phyloP scores from a whole-genome alignment of 2,888 invertebrate genomes.

The Protophormia terraenovae region DNA sequence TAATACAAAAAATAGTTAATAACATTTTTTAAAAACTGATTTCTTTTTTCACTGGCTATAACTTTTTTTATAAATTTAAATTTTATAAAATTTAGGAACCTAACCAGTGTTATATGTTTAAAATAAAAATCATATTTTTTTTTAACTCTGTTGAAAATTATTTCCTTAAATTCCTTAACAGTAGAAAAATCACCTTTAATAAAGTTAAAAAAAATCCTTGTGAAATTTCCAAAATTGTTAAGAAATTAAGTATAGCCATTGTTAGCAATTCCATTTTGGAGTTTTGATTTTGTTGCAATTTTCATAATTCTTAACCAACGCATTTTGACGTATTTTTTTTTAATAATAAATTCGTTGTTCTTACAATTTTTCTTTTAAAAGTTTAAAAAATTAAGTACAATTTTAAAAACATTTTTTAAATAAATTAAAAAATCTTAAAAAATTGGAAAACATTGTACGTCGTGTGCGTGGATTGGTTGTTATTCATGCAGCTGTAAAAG shows the following conservation, averaged over 20 bases:
- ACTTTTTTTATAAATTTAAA: too few species aligned
- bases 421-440: constrained; percentile 78
- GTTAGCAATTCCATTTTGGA: constrained; percentile 27
- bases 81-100: too few species aligned
- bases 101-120: neutral
- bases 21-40: too few species aligned
- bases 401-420: constrained; percentile 79
- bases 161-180: too few species aligned
- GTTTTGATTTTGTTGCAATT: neutral
- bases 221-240: neutral
- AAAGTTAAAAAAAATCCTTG: neutral
- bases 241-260: neutral
- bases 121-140: too few species aligned
- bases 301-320: constrained; percentile 42
- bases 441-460: constrained; percentile 78
- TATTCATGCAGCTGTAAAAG: constrained; percentile 81
- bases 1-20: too few species aligned
- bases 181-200: too few species aligned
- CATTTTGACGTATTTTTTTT: constrained; percentile 60
- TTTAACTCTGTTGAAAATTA: too few species aligned
- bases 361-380: constrained; percentile 23
- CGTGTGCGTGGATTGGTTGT: constrained; percentile 79
- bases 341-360: constrained; percentile 35
- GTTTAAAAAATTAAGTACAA: neutral
- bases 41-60: neutral